phyloP scores from a whole-genome alignment of 2,113 vertebrate species.

The Paradoxurus hermaphroditus region DNA sequence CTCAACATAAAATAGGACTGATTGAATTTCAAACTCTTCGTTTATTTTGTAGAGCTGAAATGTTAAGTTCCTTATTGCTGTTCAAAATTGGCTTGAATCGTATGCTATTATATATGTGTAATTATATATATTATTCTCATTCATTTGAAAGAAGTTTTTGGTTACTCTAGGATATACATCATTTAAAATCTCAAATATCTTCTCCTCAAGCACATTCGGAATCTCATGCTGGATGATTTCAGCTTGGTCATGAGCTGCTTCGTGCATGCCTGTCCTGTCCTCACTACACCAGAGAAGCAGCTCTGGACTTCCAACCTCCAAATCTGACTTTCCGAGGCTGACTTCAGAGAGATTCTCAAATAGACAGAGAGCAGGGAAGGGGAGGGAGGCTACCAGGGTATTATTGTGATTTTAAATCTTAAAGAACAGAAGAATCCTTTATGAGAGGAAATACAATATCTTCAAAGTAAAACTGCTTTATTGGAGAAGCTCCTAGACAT shows the following conservation, averaged over 20 bases:
- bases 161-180: not conserved
- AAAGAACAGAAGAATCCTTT: constrained; percentile 40
- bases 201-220: not conserved
- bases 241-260: not conserved
- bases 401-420: constrained; percentile 34
- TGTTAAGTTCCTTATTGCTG: constrained; percentile 49
- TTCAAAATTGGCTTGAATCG: constrained; percentile 11
- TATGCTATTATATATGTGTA: not conserved
- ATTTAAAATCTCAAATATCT: not conserved
- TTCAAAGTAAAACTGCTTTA: constrained; percentile 47
- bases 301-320: not conserved
- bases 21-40: constrained; percentile 69
- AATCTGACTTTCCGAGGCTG: not conserved
- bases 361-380: not conserved
- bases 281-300: not conserved
- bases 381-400: not conserved
- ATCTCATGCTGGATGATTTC: not conserved
- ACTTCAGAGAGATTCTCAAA: constrained; percentile 5
- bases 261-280: not conserved
- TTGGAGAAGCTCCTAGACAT: constrained; percentile 14
- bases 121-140: not conserved
- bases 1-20: constrained; percentile 67
- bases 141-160: not conserved
- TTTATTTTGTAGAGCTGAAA: constrained; percentile 67
- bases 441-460: constrained; percentile 49